Evolutionary conservation across 2,797 vertebrate genomes (phyloP), one percentile per base, ranked within the genome.

Genomic region (Xiphophorus birchmanni): DNA sequence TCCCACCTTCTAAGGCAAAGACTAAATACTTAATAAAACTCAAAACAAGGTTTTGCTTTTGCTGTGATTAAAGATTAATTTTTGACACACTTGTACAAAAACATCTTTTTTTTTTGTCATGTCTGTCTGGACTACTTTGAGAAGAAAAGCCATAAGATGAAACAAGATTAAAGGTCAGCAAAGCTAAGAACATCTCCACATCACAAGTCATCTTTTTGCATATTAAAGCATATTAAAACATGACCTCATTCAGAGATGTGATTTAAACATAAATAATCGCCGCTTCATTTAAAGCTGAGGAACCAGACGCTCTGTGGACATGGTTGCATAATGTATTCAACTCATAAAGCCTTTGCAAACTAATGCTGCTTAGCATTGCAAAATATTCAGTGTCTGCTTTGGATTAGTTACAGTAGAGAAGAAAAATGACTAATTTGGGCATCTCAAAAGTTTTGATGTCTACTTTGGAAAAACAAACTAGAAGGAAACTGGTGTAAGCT

Each of bases 191-290:
- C 83, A 87, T 86, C 79, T 80, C 86, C 85, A 86, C 72, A 86
- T 89, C 88, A 88, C 86, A 90, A 90, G 85, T 37, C 78, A 52
- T 80, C 29, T 77, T 88, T 94, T 89, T 93, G 87, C 90, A 94
- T 93, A 89, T 94, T 90, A 84, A 92, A 88, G 87, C 90, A 94
- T 93, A 89, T 94, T 90, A 84, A 92, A 88, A 84, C 80, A 80
- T 80, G 67, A 69, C 71, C 78, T 75, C 72, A 78, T 84, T 90
- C 29, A 86, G 84, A 86, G 76, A 82, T 63, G 21, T 2, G 35
- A 85, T 82, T 88, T 77, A 86, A 89, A 89, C 79, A 82, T 80
- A 81, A 82, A 87, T 90, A 82, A 90, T 91, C 72, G 84, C 78
- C 80, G 56, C 32, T 82, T 79, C 77, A 83, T 88, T 82, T 75